Conservation (phyloP, 2,888 invertebrate species). For the Dichetophora obliterata region DNA sequence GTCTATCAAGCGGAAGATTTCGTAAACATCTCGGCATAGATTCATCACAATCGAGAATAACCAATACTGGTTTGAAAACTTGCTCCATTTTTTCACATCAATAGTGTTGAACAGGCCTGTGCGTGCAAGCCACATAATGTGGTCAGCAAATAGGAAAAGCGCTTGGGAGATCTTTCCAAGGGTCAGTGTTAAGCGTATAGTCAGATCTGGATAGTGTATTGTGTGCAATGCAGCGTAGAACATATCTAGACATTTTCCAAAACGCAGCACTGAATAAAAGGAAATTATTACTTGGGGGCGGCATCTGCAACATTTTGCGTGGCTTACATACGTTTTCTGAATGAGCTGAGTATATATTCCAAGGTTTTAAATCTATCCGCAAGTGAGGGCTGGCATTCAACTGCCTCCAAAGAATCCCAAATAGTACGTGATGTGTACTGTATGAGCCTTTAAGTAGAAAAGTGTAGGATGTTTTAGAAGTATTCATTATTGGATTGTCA, state of each 20-base stretch:
- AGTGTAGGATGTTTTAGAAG: background rate
- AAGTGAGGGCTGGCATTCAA: constrained; percentile 74
- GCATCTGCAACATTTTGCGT: background rate
- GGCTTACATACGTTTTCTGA: constrained; percentile 87
- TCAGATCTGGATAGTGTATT: constrained; percentile 80
- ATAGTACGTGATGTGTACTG: constrained; percentile 86
- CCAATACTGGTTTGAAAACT: constrained; percentile 85
- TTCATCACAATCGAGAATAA: constrained; percentile 85
- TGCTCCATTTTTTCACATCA: constrained; percentile 82
- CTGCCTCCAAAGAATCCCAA: constrained; percentile 81
- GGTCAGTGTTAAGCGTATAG: constrained; percentile 80
- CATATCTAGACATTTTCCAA: constrained; percentile 87
- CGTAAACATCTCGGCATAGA: constrained; percentile 86
- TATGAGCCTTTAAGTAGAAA: constrained; percentile 75
- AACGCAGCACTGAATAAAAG: constrained; percentile 78
- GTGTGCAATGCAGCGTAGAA: constrained; percentile 81
- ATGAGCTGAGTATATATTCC: constrained; percentile 86
- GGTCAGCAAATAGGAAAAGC: constrained; percentile 86
- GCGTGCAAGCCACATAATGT: constrained; percentile 86
- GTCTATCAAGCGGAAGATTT: constrained; percentile 78
- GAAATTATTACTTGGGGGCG: background rate
- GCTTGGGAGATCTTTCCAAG: constrained; percentile 85
- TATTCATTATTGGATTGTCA: background rate
- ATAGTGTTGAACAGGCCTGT: constrained; percentile 77
- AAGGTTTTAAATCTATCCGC: constrained; percentile 83